Percentiles rank a stretch among this genome's conserved stretches.
Evolutionary conservation across 1,140 invertebrate species (phyloP).

Genomic region (Diachasmimorpha longicaudata): DNA sequence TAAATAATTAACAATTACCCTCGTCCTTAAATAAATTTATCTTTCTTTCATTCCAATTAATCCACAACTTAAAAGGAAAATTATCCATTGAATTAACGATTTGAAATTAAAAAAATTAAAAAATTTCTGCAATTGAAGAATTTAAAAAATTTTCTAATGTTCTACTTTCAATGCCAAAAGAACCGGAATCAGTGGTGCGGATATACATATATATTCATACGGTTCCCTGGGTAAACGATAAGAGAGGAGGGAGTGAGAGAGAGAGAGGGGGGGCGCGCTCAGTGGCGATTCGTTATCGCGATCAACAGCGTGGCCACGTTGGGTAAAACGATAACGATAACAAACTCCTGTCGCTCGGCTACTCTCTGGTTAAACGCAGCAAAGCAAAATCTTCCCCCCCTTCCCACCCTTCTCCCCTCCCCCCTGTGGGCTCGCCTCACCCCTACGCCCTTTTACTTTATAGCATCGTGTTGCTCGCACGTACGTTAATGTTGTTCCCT

Average conservation of each 20-base stretch:
- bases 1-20: too few relatives aligned
- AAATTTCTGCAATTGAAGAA: background rate
- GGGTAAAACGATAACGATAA: conserved; percentile 59
- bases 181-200: background rate
- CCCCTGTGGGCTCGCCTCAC: background rate
- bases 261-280: conserved; percentile 37
- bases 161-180: background rate
- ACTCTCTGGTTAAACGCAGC: conserved; percentile 12
- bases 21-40: too few relatives aligned
- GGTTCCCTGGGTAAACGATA: background rate
- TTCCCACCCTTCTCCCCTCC: conserved; percentile 24
- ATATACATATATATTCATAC: conserved; percentile 3
- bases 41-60: too few relatives aligned
- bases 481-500: background rate
- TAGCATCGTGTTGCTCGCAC: conserved; percentile 18
- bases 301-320: conserved; percentile 60
- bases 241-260: conserved; percentile 8
- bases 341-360: conserved; percentile 49
- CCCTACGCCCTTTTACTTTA: conserved; percentile 1
- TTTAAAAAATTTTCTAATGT: background rate
- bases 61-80: too few relatives aligned
- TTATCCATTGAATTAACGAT: too few relatives aligned
- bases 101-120: too few relatives aligned
- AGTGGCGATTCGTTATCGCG: conserved; percentile 59
- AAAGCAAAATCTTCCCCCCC: conserved; percentile 13